Conservation (phyloP, 2,113 vertebrate genomes). For the Sterrhoptilus dennistouni region DNA sequence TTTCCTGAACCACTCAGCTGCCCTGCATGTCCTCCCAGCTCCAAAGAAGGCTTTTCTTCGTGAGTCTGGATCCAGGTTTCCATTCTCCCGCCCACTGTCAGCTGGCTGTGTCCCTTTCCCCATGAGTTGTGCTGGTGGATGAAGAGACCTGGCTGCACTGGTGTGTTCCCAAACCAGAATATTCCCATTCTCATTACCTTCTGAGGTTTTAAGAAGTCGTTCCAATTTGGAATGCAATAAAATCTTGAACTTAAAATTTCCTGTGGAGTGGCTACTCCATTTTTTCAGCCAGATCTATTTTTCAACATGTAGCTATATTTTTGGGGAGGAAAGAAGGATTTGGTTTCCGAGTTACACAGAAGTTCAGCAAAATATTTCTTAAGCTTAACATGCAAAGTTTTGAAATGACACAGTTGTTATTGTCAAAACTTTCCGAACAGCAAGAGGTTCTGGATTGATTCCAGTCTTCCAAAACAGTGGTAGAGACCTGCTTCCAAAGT, state of each 20-base stretch:
- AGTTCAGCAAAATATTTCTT: conserved; percentile 51
- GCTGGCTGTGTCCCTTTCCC: neutral
- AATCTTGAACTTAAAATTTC: conserved; percentile 31
- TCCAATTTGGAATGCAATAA: conserved; percentile 25
- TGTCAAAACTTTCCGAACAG: conserved; percentile 42
- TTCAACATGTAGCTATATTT: neutral
- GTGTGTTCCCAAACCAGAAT: neutral
- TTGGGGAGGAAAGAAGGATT: neutral
- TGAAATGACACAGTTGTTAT: conserved; percentile 50
- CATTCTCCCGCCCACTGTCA: neutral
- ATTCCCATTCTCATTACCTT: conserved; percentile 10
- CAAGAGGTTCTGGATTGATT: neutral
- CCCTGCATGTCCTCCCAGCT: neutral
- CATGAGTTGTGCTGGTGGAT: neutral
- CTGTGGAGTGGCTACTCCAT: neutral
- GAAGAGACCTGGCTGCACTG: neutral
- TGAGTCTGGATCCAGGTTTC: neutral
- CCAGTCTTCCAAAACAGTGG: conserved; percentile 41
- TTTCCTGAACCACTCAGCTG: neutral
- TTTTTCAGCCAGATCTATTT: conserved; percentile 1
- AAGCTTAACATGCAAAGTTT: conserved; percentile 19
- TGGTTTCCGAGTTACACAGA: conserved; percentile 22
- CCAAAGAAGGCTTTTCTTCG: neutral
- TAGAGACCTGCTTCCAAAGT: neutral
- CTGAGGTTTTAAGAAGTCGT: neutral